A percentile compares a stretch with the other conserved stretches of the same genome.
Evolutionary conservation across 1,140 invertebrate genomes (phyloP).

Genomic region (Vanessa tameamea): DNA sequence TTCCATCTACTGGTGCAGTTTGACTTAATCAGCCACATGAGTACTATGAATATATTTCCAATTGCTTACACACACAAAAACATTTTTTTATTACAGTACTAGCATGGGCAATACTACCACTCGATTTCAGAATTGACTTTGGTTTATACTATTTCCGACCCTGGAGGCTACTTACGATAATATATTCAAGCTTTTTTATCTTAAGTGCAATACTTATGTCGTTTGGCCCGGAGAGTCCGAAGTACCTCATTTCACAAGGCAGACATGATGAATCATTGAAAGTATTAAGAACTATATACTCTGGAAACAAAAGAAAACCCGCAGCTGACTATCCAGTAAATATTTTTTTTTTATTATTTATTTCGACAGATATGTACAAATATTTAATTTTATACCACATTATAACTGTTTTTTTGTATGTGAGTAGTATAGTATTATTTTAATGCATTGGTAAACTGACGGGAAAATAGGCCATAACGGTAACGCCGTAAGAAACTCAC

Average conservation of each 20-base stretch:
- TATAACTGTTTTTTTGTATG: too few relatives aligned
- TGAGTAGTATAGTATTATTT: too few relatives aligned
- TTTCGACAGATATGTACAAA: too few relatives aligned
- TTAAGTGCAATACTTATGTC: constrained; percentile 79
- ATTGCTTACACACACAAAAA: not conserved
- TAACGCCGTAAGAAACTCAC: too few relatives aligned
- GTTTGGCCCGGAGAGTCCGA: constrained; percentile 87
- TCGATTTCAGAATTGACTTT: constrained; percentile 73
- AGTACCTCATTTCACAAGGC: constrained; percentile 86
- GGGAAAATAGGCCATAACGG: too few relatives aligned
- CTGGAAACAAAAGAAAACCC: constrained; percentile 81
- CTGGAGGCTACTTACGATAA: constrained; percentile 83
- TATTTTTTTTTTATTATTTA: constrained; percentile 8
- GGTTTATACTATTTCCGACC: constrained; percentile 79
- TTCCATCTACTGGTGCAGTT: too few relatives aligned
- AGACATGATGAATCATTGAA: constrained; percentile 82
- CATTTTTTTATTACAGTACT: constrained; percentile 73
- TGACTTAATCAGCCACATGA: too few relatives aligned
- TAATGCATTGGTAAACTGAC: too few relatives aligned
- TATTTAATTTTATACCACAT: too few relatives aligned
- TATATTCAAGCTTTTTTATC: constrained; percentile 64
- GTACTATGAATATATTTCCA: too few relatives aligned
- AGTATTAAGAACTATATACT: constrained; percentile 83
- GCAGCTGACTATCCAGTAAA: constrained; percentile 63
- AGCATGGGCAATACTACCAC: constrained; percentile 84